Evolutionary conservation across 2,888 invertebrate species (phyloP).

Genomic region (Rhingia campestris): DNA sequence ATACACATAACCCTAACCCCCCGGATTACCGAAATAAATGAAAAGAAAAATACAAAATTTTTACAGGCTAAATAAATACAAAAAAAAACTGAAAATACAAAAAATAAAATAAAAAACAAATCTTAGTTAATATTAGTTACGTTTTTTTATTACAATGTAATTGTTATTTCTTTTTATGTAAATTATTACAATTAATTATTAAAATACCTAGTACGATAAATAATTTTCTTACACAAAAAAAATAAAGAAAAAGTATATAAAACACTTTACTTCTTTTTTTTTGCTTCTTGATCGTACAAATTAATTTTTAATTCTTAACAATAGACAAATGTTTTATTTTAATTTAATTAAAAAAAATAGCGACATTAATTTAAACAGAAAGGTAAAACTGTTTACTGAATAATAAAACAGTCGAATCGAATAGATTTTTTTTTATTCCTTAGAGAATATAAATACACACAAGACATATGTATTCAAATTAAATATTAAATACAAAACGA

Average conservation of each 20-base stretch:
- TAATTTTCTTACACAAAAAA: conserved; percentile 44
- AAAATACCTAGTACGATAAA: conserved; percentile 67
- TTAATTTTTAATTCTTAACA: conserved; percentile 73
- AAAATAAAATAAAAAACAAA: conserved; percentile 39
- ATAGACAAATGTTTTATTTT: conserved; percentile 72
- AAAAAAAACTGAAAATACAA: conserved; percentile 13
- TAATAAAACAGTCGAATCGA: conserved; percentile 41
- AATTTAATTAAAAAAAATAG: conserved; percentile 47
- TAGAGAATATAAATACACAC: conserved; percentile 36
- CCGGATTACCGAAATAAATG: conserved; percentile 4
- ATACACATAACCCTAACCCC: conserved; percentile 30
- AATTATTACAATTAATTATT: conserved; percentile 70
- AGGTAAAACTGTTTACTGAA: conserved; percentile 35
- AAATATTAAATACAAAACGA: neutral
- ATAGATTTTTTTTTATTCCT: conserved; percentile 34
- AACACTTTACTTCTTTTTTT: conserved; percentile 20
- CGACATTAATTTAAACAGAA: conserved; percentile 60
- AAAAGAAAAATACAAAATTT: conserved; percentile 17
- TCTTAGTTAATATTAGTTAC: conserved; percentile 72
- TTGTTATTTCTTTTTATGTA: conserved; percentile 74
- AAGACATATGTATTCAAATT: too few relatives aligned
- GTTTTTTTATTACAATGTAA: conserved; percentile 73
- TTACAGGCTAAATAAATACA: conserved; percentile 20
- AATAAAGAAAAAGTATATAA: conserved; percentile 24
- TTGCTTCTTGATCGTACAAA: conserved; percentile 74